Evolutionary conservation across 2,797 vertebrate species (phyloP), one percentile per base, ranked within the genome.

Genomic region (Hybognathus amarus): DNA sequence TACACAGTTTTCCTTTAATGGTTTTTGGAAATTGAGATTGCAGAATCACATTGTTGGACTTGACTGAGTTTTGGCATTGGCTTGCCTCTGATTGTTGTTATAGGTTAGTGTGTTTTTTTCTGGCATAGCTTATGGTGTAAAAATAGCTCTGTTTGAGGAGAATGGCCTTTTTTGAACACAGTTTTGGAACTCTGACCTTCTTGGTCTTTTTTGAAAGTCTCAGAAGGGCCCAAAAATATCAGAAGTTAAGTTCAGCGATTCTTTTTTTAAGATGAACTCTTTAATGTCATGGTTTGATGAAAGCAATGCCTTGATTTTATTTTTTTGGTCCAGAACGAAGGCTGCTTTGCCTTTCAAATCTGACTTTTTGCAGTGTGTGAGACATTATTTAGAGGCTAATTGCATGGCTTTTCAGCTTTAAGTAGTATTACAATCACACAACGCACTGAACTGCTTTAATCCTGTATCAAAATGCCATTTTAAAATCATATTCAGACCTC

Each of bases 151-250:
- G 36, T 42, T 67, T 84, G 66, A 79, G 76, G 61, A 78, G 45
- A 85, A 86, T 86, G 27, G 79, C 77, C 83, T 84, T 87, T 87
- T 90, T 83, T 87, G 68, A 84, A 50, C 85, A 80, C n/a, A 82
- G 38, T 77, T 82, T 75, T 30, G 36, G 47, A 87, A 85, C 42
- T 83, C 83, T 85, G 86, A 82, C 80, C 80, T 83, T 17, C 12
- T 61, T 64, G 64, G 77, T 56, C 64, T 75, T 12, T 27, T 38
- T 38, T 59, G 20, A 27, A 27, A n/a, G 24, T 64, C 81, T 82
- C 83, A 73, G 69, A 69, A 81, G 59, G 64, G 63, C 74, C 82
- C n/a, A 56, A 33, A 74, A 68, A 83, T 77, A 89, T 91, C 90
- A 36, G 24, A 66, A 38, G 83, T 83, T 76, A 78, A 87, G 86